Percentiles rank a stretch among this genome's conserved stretches.
phyloP scores from a whole-genome alignment of 2,888 invertebrate species.

The Metellina segmentata region DNA sequence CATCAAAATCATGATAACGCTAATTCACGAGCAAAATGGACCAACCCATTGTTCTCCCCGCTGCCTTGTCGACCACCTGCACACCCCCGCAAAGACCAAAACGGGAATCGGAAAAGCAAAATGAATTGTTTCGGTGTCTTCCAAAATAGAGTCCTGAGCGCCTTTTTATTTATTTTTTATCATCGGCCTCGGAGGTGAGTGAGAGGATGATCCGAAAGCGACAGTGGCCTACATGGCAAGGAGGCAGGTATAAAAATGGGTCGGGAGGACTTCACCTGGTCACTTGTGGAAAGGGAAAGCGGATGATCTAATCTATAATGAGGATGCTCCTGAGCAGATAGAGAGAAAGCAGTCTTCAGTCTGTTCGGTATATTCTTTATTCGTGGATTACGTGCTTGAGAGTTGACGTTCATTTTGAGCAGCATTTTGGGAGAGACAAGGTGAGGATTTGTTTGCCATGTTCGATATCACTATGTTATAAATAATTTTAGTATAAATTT shows the following conservation, averaged over 20 bases:
- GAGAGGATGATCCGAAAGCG: constrained; percentile 25
- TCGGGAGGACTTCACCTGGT: constrained; percentile 39
- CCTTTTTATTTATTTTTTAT: background rate
- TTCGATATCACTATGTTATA: background rate
- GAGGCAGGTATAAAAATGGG: constrained; percentile 61
- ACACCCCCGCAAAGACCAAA: background rate
- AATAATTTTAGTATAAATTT: no score
- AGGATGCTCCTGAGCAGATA: background rate
- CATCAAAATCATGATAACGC: background rate
- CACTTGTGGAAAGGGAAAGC: constrained; percentile 49
- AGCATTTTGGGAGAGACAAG: background rate
- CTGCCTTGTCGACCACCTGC: background rate
- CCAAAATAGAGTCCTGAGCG: constrained; percentile 13
- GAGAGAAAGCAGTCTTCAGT: background rate
- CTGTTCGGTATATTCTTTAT: background rate
- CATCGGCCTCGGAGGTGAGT: no score
- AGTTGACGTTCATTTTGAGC: no score
- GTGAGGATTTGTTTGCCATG: background rate
- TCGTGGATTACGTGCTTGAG: background rate
- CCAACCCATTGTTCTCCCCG: background rate
- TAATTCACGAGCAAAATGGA: background rate
- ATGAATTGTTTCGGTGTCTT: constrained; percentile 23
- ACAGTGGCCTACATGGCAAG: constrained; percentile 61
- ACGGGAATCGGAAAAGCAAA: background rate
- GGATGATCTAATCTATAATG: constrained; percentile 8